Evolutionary conservation across 2,797 vertebrate species (phyloP).

Genomic region (Microchirus variegatus): DNA sequence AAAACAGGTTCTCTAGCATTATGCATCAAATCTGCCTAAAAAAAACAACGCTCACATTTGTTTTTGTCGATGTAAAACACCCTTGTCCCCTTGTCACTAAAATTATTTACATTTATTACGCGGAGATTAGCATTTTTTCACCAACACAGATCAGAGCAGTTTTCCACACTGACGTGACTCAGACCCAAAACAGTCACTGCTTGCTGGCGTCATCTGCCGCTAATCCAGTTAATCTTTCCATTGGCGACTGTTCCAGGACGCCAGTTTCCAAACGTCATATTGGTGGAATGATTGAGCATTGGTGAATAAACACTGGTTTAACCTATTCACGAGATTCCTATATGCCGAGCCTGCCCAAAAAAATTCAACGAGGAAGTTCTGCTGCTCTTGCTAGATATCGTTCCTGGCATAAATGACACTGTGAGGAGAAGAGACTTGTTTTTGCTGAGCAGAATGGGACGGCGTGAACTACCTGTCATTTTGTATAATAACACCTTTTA

Average conservation of each 20-base stretch:
- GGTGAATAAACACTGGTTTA: conserved; percentile 75
- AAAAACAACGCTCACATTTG: conserved; percentile 28
- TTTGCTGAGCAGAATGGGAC: conserved; percentile 15
- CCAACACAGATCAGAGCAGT: conserved; percentile 29
- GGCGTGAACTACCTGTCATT: conserved; percentile 45
- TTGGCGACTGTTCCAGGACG: conserved; percentile 54
- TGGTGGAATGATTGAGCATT: conserved; percentile 62
- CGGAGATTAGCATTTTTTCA: conserved; percentile 57
- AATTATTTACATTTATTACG: conserved; percentile 27
- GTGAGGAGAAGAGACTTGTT: conserved; percentile 39
- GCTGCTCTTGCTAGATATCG: conserved; percentile 45
- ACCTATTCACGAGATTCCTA: conserved; percentile 59
- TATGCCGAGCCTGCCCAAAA: conserved; percentile 47
- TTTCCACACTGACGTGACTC: conserved; percentile 44
- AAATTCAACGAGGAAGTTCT: conserved; percentile 25
- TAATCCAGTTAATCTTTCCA: conserved; percentile 75
- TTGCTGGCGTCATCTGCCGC: conserved; percentile 49
- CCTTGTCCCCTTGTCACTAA: conserved; percentile 5
- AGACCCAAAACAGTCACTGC: conserved; percentile 45
- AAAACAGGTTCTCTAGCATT: too few species aligned
- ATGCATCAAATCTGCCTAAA: conserved; percentile 25
- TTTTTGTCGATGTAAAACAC: conserved; percentile 1
- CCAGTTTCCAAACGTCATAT: conserved; percentile 63
- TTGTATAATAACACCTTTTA: conserved; percentile 50
- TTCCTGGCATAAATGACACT: conserved; percentile 49